Conservation (phyloP, 2,797 vertebrate species). For the Tachyglossus aculeatus region DNA sequence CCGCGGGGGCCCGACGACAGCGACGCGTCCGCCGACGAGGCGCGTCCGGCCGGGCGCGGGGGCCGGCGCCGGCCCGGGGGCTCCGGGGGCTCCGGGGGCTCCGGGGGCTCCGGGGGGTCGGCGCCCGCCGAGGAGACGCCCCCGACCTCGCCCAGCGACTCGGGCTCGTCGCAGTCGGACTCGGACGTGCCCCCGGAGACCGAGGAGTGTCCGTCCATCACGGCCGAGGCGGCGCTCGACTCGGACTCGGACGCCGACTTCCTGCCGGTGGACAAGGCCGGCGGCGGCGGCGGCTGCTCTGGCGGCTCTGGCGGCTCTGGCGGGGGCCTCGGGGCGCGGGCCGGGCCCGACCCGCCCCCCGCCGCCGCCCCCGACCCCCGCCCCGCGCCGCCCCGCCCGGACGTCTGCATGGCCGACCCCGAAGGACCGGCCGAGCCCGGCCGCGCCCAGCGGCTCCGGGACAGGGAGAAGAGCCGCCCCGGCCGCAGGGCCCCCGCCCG, state of each 20-base stretch:
- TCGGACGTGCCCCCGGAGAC: slow-evolving; percentile 90
- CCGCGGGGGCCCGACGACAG: slow-evolving; percentile 87
- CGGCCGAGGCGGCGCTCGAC: slow-evolving; percentile 89
- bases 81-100: slow-evolving; percentile 43
- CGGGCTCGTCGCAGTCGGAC: slow-evolving; percentile 92
- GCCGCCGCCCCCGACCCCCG: slow-evolving; percentile 84
- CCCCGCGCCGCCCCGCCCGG: slow-evolving; percentile 88
- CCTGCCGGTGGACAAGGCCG: slow-evolving; percentile 92
- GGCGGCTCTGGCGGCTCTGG: slow-evolving; percentile 76
- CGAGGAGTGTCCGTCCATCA: slow-evolving; percentile 90
- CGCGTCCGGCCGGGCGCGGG: slow-evolving; percentile 81
- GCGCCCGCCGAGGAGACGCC: slow-evolving; percentile 91
- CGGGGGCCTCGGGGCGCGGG: slow-evolving; percentile 75
- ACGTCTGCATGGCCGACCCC: slow-evolving; percentile 98
- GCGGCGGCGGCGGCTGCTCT: too few relatives aligned
- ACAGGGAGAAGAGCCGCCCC: slow-evolving; percentile 86
- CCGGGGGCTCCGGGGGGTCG: slow-evolving; percentile 70
- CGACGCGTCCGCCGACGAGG: slow-evolving; percentile 81
- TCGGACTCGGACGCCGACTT: slow-evolving; percentile 96
- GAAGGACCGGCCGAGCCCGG: slow-evolving; percentile 81
- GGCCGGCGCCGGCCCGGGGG: slow-evolving; percentile 69
- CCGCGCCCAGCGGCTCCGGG: slow-evolving; percentile 78
- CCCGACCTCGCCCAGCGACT: slow-evolving; percentile 93
- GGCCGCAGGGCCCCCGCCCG: slow-evolving; percentile 84
- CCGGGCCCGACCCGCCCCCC: slow-evolving; percentile 88